phyloP scores from a whole-genome alignment of 2,797 vertebrate species.

The Notoglanidium macrostoma region DNA sequence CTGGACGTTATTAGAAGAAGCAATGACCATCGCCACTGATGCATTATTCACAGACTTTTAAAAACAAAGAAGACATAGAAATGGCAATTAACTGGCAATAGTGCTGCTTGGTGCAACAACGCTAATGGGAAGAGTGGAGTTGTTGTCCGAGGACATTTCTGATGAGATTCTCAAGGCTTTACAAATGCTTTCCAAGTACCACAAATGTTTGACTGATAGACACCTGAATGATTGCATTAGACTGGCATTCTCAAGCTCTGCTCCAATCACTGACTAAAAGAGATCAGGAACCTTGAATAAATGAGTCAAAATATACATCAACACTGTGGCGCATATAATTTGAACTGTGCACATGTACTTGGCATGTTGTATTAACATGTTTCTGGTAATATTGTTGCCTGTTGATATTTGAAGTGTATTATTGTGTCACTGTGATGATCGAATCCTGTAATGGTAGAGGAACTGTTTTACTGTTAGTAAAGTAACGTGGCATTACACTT shows the following conservation, averaged over 20 bases:
- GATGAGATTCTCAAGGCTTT: neutral
- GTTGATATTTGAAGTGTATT: neutral
- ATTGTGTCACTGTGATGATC: neutral
- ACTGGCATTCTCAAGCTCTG: neutral
- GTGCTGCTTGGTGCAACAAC: neutral
- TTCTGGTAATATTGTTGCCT: neutral
- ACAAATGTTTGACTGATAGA: neutral
- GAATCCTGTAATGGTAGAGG: neutral
- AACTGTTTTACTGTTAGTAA: neutral
- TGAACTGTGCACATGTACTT: neutral
- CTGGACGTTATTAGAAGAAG: neutral
- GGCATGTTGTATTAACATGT: neutral
- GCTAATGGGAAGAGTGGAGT: neutral
- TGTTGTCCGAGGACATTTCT: neutral
- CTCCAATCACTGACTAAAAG: neutral
- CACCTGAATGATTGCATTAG: neutral
- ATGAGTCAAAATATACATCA: neutral
- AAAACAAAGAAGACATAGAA: neutral
- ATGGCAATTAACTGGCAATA: neutral
- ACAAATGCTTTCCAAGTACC: neutral
- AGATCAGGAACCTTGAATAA: neutral
- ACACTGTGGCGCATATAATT: neutral
- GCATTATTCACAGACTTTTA: neutral
- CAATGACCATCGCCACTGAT: neutral
- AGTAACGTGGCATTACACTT: neutral